Conservation (phyloP, 2,113 vertebrate species). For the Kryptolebias marmoratus region DNA sequence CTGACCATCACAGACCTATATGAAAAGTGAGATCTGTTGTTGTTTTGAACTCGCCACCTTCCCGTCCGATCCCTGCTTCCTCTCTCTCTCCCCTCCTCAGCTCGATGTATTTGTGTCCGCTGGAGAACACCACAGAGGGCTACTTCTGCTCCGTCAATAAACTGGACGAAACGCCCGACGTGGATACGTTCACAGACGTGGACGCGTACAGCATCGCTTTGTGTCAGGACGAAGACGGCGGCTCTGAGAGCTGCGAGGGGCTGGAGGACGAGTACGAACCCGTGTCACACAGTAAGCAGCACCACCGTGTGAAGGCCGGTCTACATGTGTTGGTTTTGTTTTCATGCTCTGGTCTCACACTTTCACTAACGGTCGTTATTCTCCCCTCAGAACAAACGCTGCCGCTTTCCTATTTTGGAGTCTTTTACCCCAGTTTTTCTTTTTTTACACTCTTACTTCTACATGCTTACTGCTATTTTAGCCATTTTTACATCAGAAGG, state of each 20-base stretch:
- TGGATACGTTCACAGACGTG: background rate
- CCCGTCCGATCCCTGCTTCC: background rate
- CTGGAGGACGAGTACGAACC: conserved; percentile 23
- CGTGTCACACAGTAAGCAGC: conserved; percentile 51
- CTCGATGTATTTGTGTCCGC: background rate
- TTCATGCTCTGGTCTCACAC: too few species aligned
- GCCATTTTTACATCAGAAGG: too few species aligned
- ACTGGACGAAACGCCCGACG: accelerated
- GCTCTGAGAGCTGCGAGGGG: conserved; percentile 15
- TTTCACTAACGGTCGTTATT: too few species aligned
- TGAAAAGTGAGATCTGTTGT: conserved; percentile 28
- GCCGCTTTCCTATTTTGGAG: too few species aligned
- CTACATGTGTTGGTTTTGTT: too few species aligned
- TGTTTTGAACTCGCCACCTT: background rate
- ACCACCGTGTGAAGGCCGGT: too few species aligned
- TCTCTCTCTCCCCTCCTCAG: conserved; percentile 31
- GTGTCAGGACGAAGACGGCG: conserved; percentile 25
- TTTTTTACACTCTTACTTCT: too few species aligned
- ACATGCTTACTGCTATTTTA: too few species aligned
- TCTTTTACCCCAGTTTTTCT: too few species aligned
- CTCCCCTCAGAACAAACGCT: too few species aligned
- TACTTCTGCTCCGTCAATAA: conserved; percentile 45
- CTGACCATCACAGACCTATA: background rate
- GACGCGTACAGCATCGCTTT: conserved; percentile 50
- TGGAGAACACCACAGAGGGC: background rate